phyloP scores from a whole-genome alignment of 1,140 invertebrate species.

The Heterodera schachtii region DNA sequence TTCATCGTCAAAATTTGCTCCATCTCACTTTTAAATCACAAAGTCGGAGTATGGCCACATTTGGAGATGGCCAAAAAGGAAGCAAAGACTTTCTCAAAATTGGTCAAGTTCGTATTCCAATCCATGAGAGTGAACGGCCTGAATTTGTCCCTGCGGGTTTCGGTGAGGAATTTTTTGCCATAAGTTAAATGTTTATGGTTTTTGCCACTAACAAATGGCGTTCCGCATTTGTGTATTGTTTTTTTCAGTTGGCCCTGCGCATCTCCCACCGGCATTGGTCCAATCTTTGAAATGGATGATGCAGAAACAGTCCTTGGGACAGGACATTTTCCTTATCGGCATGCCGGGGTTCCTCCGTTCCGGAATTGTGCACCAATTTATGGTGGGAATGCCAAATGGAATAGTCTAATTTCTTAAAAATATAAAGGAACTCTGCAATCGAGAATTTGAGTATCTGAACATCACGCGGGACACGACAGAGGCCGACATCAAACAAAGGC shows the following conservation, averaged over 20 bases:
- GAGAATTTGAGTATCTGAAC: constrained; percentile 89
- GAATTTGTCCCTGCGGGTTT: constrained; percentile 83
- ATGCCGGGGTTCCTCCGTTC: constrained; percentile 80
- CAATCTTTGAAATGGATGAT: constrained; percentile 60
- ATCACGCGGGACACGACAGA: constrained; percentile 93
- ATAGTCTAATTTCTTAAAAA: constrained; percentile 33
- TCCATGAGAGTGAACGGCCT: constrained; percentile 73
- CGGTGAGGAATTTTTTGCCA: constrained; percentile 71
- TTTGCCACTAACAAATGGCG: too few species aligned
- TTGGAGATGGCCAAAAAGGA: neutral
- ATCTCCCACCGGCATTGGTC: constrained; percentile 32
- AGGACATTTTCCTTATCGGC: constrained; percentile 93
- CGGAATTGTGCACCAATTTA: constrained; percentile 80
- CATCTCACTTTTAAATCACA: neutral
- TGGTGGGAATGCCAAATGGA: constrained; percentile 46
- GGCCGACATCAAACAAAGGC: constrained; percentile 89
- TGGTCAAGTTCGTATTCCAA: constrained; percentile 75
- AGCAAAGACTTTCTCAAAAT: constrained; percentile 71
- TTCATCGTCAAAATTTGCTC: neutral
- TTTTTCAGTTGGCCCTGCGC: constrained; percentile 28
- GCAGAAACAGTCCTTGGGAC: constrained; percentile 76
- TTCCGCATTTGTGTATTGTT: neutral
- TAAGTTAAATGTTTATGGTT: constrained; percentile 4
- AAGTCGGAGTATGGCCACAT: neutral
- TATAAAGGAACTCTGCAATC: constrained; percentile 77